These are phyloP conservation scores for Calameuta filiformis DNA, from an alignment of 2,888 invertebrate species.

Conservation along the genomic window DNA sequence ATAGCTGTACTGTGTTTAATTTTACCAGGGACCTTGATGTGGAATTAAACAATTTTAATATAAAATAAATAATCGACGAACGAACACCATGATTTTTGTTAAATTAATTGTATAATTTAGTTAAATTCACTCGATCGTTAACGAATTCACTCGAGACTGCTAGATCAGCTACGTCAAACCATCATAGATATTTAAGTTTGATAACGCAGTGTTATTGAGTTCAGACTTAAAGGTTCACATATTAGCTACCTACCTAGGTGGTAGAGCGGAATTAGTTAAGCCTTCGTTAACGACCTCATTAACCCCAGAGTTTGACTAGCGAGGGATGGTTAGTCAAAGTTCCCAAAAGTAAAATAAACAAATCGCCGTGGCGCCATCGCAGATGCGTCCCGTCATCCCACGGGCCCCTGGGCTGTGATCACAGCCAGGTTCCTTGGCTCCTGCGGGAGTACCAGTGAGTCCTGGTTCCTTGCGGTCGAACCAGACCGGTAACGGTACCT, in stretches of 20 bases:
- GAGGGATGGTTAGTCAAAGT: slow-evolving; percentile 1
- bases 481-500: slow-evolving; percentile 31
- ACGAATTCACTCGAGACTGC: neutral
- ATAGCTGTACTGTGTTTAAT: neutral
- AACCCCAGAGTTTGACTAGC: slow-evolving; percentile 35
- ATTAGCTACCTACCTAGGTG: neutral
- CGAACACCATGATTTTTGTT: neutral
- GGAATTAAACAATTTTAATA: neutral
- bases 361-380: slow-evolving; percentile 63
- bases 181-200: neutral
- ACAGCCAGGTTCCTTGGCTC: slow-evolving; percentile 19
- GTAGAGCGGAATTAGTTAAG: slow-evolving; percentile 41
- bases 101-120: neutral
- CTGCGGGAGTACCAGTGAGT: neutral
- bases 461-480: slow-evolving; percentile 17
- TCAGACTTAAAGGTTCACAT: neutral
- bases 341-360: slow-evolving; percentile 60
- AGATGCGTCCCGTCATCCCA: slow-evolving; percentile 62
- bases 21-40: neutral
- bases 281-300: slow-evolving; percentile 59
- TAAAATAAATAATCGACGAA: neutral
- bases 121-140: neutral
- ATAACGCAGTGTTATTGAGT: neutral
- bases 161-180: neutral
- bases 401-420: slow-evolving; percentile 38